phyloP scores from a whole-genome alignment of 1,140 invertebrate species.

The Globodera rostochiensis region DNA sequence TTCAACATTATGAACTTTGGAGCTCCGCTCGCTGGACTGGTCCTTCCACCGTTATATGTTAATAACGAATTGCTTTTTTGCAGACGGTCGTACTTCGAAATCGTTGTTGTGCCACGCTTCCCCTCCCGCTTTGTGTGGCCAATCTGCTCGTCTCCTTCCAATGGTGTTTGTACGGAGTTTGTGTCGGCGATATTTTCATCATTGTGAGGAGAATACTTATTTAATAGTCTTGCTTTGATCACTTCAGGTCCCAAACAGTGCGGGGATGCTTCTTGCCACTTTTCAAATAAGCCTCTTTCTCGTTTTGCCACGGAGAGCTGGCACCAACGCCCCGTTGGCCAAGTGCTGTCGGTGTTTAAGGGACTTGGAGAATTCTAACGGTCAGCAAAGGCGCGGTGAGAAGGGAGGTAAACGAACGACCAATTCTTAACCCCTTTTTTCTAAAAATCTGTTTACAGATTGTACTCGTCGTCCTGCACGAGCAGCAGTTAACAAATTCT shows the following conservation, averaged over 20 bases:
- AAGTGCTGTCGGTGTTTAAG: slow-evolving; percentile 37
- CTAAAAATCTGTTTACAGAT: background rate
- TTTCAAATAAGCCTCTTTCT: slow-evolving; percentile 63
- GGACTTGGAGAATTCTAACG: slow-evolving; percentile 29
- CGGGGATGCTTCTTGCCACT: slow-evolving; percentile 57
- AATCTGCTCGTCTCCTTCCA: slow-evolving; percentile 62
- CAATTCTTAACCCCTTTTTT: slow-evolving; percentile 19
- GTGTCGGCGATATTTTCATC: slow-evolving; percentile 59
- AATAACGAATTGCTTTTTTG: slow-evolving; percentile 24
- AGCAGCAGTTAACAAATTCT: slow-evolving; percentile 21
- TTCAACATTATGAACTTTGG: slow-evolving; percentile 65
- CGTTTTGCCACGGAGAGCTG: slow-evolving; percentile 49
- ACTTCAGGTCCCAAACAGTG: slow-evolving; percentile 57
- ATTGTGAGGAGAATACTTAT: slow-evolving; percentile 46
- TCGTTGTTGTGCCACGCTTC: slow-evolving; percentile 52
- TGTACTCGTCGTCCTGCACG: slow-evolving; percentile 1
- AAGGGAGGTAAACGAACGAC: slow-evolving; percentile 26
- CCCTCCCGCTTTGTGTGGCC: slow-evolving; percentile 61
- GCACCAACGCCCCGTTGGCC: slow-evolving; percentile 41
- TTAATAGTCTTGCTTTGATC: background rate
- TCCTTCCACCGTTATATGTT: slow-evolving; percentile 5
- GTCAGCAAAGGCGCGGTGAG: background rate
- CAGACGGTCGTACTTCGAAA: slow-evolving; percentile 54
- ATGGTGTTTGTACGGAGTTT: slow-evolving; percentile 63
- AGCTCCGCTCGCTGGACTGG: slow-evolving; percentile 60